These are phyloP conservation scores for Scylla paramamosain DNA, from an alignment of 1,140 invertebrate genomes.

Conservation along the genomic window DNA sequence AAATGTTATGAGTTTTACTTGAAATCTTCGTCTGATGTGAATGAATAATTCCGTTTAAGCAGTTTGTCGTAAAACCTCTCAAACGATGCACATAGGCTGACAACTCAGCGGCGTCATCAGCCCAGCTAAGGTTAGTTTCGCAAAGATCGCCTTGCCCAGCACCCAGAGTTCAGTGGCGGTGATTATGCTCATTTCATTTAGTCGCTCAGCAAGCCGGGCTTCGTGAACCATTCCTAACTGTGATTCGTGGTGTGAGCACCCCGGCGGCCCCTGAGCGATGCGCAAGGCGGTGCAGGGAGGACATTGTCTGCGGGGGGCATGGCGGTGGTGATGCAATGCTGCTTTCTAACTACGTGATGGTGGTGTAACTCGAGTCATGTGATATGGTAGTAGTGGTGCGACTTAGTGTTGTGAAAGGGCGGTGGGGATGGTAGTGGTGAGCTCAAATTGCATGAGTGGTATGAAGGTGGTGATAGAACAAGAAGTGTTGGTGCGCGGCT, in stretches of 20 bases:
- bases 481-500: neutral
- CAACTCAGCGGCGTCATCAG: neutral
- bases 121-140: neutral
- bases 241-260: neutral
- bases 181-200: neutral
- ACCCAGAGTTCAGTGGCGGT: neutral
- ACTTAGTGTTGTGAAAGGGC: neutral
- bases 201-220: neutral
- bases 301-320: neutral
- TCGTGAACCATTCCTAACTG: neutral
- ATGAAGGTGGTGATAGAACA: neutral
- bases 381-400: neutral
- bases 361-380: constrained; percentile 10
- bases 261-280: neutral
- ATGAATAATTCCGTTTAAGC: no score
- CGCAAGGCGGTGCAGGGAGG: neutral
- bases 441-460: neutral
- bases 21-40: no score
- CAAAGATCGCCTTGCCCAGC: neutral
- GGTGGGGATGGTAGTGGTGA: neutral
- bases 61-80: no score
- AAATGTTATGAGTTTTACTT: no score
- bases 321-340: neutral
- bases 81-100: neutral
- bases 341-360: neutral